phyloP scores from a whole-genome alignment of 2,888 invertebrate species.

The Xanthia icteritia region DNA sequence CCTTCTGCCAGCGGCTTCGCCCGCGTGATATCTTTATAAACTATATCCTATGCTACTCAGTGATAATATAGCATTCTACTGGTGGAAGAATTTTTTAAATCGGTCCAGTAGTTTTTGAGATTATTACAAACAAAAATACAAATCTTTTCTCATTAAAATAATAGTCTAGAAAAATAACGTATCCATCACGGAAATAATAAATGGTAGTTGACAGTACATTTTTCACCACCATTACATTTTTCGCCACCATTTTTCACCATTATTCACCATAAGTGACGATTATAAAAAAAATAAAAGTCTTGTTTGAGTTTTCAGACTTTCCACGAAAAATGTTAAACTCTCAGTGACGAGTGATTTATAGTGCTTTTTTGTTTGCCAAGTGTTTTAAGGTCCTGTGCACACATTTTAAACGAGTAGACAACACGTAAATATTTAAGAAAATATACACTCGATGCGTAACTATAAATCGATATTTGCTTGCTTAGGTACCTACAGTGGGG shows the following conservation, averaged over 20 bases:
- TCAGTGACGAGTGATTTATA: neutral
- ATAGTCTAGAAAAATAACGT: neutral
- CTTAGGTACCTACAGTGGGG: neutral
- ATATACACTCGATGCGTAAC: neutral
- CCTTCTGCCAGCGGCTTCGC: neutral
- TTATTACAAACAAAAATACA: no score
- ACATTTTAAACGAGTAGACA: neutral
- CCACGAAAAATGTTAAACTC: neutral
- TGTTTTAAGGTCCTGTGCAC: neutral
- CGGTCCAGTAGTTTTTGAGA: no score
- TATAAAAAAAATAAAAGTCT: no score
- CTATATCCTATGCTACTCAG: no score
- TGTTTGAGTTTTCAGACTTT: neutral
- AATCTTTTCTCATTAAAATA: no score
- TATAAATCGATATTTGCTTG: neutral
- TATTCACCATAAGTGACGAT: no score
- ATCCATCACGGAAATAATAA: conserved; percentile 16
- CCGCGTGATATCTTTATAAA: no score
- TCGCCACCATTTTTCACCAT: no score
- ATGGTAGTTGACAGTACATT: conserved; percentile 10
- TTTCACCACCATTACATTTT: no score
- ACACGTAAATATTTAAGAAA: neutral
- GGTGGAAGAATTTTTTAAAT: no score
- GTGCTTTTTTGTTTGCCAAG: conserved; percentile 10
- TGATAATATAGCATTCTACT: no score